phyloP scores from a whole-genome alignment of 2,888 invertebrate species.

The Synergus itoensis region DNA sequence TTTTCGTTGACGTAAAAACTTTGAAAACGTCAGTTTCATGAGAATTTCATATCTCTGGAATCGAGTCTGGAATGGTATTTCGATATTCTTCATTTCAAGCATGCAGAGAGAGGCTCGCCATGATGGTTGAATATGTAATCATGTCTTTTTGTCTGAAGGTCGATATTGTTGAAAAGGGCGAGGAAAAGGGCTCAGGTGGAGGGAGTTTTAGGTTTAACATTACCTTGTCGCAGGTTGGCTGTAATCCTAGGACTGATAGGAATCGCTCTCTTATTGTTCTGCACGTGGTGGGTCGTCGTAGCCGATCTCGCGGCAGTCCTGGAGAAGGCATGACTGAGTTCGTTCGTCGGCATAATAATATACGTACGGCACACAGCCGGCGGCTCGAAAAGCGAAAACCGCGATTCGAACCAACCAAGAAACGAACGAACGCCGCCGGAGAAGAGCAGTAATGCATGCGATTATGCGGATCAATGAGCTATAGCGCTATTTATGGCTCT shows the following conservation, averaged over 20 bases:
- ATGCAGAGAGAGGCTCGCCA: too few species aligned
- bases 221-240: background rate
- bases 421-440: constrained; percentile 62
- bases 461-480: constrained; percentile 76
- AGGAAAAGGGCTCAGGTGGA: background rate
- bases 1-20: too few species aligned
- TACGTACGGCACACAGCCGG: constrained; percentile 69
- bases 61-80: too few species aligned
- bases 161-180: constrained; percentile 3
- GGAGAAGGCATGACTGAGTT: constrained; percentile 48
- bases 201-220: background rate
- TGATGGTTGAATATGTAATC: background rate
- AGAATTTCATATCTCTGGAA: too few species aligned
- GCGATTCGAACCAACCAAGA: constrained; percentile 59
- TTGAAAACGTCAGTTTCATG: too few species aligned
- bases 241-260: constrained; percentile 16
- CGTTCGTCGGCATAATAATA: constrained; percentile 70
- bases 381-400: constrained; percentile 74
- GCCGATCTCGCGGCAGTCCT: constrained; percentile 4
- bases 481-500: constrained; percentile 75
- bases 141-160: background rate
- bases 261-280: constrained; percentile 33
- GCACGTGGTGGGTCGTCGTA: constrained; percentile 28
- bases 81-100: too few species aligned
- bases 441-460: constrained; percentile 73